Evolutionary conservation across 2,113 vertebrate genomes (phyloP).

Genomic region (Chitala chitala): DNA sequence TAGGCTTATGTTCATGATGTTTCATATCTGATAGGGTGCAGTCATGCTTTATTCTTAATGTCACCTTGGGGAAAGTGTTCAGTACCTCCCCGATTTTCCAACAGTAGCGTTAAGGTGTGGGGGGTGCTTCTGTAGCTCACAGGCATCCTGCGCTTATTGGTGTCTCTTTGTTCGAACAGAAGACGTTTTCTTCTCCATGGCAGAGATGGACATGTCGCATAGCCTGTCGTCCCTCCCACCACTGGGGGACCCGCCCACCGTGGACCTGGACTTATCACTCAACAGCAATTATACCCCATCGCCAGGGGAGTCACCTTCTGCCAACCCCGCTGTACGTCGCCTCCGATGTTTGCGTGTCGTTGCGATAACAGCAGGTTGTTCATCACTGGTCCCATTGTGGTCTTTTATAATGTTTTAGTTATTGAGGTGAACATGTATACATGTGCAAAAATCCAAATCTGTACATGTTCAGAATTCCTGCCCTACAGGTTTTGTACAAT

Average conservation of each 20-base stretch:
- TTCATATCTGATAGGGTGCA: too few species aligned
- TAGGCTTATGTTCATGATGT: too few species aligned
- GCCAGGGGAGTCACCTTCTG: slow-evolving; percentile 81
- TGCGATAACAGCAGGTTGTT: too few species aligned
- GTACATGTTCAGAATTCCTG: neutral
- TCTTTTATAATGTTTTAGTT: too few species aligned
- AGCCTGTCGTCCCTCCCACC: slow-evolving; percentile 93
- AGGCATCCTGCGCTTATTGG: neutral
- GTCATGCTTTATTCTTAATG: too few species aligned
- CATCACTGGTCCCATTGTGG: too few species aligned
- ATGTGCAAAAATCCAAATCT: neutral
- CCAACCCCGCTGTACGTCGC: slow-evolving; percentile 69
- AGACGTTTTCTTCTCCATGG: slow-evolving; percentile 99
- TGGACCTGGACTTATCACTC: slow-evolving; percentile 90
- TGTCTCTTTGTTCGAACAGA: slow-evolving; percentile 62
- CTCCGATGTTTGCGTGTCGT: neutral
- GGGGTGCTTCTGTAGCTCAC: too few species aligned
- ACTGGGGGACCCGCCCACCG: slow-evolving; percentile 87
- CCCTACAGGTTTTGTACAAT: too few species aligned
- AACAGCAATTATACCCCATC: slow-evolving; percentile 86
- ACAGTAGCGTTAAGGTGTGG: too few species aligned
- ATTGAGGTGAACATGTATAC: neutral
- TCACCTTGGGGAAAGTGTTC: too few species aligned
- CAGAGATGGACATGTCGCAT: slow-evolving; percentile 98
- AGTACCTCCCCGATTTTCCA: too few species aligned